These are phyloP conservation scores for Chromoteleia sp. DNA, from an alignment of 2,888 invertebrate genomes.

Conservation along the genomic window DNA sequence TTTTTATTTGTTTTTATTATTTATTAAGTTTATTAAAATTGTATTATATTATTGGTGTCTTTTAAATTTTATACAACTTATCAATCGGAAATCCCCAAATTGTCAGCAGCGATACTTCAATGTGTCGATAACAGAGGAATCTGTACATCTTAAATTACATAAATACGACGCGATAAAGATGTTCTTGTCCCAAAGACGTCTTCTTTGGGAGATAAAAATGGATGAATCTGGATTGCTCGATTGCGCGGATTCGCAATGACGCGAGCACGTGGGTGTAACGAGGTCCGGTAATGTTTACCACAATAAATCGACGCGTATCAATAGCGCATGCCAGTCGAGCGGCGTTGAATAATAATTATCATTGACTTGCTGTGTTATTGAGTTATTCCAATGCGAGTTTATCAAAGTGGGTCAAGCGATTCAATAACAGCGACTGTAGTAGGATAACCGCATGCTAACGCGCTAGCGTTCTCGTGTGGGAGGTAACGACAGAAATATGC, in stretches of 20 bases:
- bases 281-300: constrained; percentile 68
- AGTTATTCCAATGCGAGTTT: constrained; percentile 84
- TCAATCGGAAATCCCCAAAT: too few species aligned
- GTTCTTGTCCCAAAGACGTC: neutral
- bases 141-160: constrained; percentile 10
- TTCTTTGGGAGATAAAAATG: constrained; percentile 20
- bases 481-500: constrained; percentile 72
- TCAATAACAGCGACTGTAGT: constrained; percentile 81
- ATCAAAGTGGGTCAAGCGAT: constrained; percentile 85
- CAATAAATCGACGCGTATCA: constrained; percentile 68
- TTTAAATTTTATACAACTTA: too few species aligned
- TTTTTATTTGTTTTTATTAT: too few species aligned
- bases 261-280: constrained; percentile 67
- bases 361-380: constrained; percentile 78
- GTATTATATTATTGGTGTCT: too few species aligned
- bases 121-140: too few species aligned
- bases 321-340: constrained; percentile 65
- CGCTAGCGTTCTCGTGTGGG: constrained; percentile 74
- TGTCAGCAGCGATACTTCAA: too few species aligned
- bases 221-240: constrained; percentile 34
- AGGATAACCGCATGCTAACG: constrained; percentile 78
- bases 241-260: constrained; percentile 36
- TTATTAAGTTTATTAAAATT: too few species aligned
- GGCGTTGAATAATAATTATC: constrained; percentile 82
- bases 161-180: neutral